Percentiles rank a stretch among this genome's conserved stretches.
These are phyloP conservation scores for Scaptomyza tumidula DNA, from an alignment of 2,888 invertebrate genomes.

Conservation along the genomic window DNA sequence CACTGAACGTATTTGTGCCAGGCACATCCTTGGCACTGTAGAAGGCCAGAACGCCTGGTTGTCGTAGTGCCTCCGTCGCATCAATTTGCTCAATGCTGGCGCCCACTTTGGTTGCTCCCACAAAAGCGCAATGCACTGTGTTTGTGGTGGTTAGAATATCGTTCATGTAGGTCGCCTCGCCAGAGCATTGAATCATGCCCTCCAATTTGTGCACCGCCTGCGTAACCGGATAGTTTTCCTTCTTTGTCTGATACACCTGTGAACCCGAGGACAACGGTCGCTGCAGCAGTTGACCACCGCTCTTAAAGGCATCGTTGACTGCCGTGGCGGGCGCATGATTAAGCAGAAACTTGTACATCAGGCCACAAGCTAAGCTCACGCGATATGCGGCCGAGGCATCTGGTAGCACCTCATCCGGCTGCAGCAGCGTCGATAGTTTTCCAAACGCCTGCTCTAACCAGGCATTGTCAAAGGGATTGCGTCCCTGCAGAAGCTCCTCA, in stretches of 20 bases:
- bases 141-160: constrained; percentile 89
- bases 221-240: constrained; percentile 89
- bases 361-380: constrained; percentile 88
- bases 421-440: constrained; percentile 87
- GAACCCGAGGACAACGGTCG: constrained; percentile 88
- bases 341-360: constrained; percentile 91
- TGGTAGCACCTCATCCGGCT: constrained; percentile 88
- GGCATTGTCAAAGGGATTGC: constrained; percentile 84
- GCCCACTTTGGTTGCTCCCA: constrained; percentile 87
- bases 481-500: constrained; percentile 85
- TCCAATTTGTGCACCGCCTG: constrained; percentile 91
- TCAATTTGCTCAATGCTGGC: constrained; percentile 79
- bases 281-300: constrained; percentile 85
- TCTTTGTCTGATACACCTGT: constrained; percentile 89
- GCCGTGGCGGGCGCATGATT: constrained; percentile 86
- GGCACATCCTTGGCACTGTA: constrained; percentile 89
- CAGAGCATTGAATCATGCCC: constrained; percentile 88
- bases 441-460: constrained; percentile 84
- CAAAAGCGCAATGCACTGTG: constrained; percentile 86
- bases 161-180: constrained; percentile 91
- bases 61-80: constrained; percentile 86
- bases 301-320: constrained; percentile 42
- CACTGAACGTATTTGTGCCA: constrained; percentile 83
- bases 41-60: constrained; percentile 87
- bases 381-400: constrained; percentile 90